These are phyloP conservation scores for Mycalesis mineus DNA, from an alignment of 2,888 invertebrate genomes.

Conservation along the genomic window DNA sequence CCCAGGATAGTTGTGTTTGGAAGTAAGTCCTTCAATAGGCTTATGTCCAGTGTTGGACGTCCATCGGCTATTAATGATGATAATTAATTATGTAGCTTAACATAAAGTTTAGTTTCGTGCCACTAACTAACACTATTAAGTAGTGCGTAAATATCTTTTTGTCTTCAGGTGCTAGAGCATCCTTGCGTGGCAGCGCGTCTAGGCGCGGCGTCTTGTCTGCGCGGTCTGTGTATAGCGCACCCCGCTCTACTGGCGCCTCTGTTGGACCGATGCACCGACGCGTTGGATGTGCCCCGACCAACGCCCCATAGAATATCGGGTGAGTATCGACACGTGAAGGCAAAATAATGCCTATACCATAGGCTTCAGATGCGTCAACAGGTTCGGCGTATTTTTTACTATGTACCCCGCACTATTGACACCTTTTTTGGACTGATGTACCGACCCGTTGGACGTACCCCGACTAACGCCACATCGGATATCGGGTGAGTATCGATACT, in stretches of 20 bases:
- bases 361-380: no score
- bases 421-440: slow-evolving; percentile 93
- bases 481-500: slow-evolving; percentile 74
- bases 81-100: no score
- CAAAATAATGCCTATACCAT: no score
- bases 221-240: slow-evolving; percentile 92
- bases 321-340: no score
- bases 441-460: slow-evolving; percentile 92
- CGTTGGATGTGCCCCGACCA: slow-evolving; percentile 92
- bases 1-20: no score
- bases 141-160: no score
- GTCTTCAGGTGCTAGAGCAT: slow-evolving; percentile 88
- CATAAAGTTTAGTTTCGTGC: no score
- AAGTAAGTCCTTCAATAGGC: no score
- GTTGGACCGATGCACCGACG: slow-evolving; percentile 92
- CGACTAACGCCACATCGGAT: slow-evolving; percentile 93
- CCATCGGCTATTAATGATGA: no score
- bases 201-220: slow-evolving; percentile 95
- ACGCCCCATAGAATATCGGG: slow-evolving; percentile 91
- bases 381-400: slow-evolving; percentile 95
- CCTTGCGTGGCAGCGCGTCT: slow-evolving; percentile 95
- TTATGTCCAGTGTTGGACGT: no score
- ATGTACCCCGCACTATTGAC: slow-evolving; percentile 96
- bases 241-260: slow-evolving; percentile 96
- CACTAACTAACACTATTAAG: no score